Evolutionary conservation across 2,888 invertebrate genomes (phyloP), one percentile per base, ranked within the genome.

Genomic region (Eristalinus aeneus): DNA sequence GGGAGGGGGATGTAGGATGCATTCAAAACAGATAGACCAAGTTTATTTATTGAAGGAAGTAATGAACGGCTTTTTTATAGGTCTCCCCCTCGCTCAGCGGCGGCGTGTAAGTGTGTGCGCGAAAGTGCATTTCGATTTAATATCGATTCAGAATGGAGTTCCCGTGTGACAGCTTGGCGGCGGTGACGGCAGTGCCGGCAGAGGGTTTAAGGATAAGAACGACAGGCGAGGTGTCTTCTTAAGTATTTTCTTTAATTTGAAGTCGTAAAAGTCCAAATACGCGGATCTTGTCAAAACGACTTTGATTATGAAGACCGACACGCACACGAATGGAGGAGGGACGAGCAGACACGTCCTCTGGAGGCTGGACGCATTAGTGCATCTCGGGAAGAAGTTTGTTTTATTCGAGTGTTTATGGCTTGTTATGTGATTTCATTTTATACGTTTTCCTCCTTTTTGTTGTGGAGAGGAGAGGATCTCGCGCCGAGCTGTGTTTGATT

Each of bases 221-320:
- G 46, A 46, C 16, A 46, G 16, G 27, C 27, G 73, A 81, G 69
- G 76, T 81, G 85, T 86, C 67, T 76, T 63, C 73, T 80, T 85
- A 80, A 85, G 80, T 85, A 81, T 85, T 85, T 86, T 81, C 73
- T 86, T 86, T 81, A 81, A 86, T 81, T 81, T 74, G 27, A 76
- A 69, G 65, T 81, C 85, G 85, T 86, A 77, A 86, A 86, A 77
- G 85, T 81, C 81, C 68, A 86, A 81, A 81, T 81, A 86, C 77
- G 85, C 85, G 85, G 81, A 86, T 86, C 85, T 77, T 86, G 81
- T 86, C 85, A 86, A 86, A 86, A 81, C 67, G 81, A 27, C 64
- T 81, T 81, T 77, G 71, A 76, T 67, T 72, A 74, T 39, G 58
- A 36, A 22, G 36, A 31, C 20, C 27, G 10, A 36, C 23, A 11